Evolutionary conservation across 2,888 invertebrate genomes (phyloP).

Genomic region (Proisotoma minuta): DNA sequence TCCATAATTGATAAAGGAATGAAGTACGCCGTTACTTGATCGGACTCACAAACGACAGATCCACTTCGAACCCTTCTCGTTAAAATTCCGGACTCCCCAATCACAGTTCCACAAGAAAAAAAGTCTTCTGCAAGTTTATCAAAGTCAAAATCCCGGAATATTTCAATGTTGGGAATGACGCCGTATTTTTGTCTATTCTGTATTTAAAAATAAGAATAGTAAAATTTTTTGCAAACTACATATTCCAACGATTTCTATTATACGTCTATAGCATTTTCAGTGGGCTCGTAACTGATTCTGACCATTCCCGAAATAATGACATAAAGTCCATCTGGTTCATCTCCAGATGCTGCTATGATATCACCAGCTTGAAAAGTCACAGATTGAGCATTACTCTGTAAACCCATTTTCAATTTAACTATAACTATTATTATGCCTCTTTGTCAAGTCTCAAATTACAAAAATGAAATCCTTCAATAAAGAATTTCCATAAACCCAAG

Average conservation of each 20-base stretch:
- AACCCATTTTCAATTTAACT: neutral
- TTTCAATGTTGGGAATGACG: slow-evolving; percentile 57
- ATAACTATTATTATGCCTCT: neutral
- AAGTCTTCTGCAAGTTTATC: slow-evolving; percentile 56
- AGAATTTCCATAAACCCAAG: slow-evolving; percentile 34
- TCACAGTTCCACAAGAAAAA: slow-evolving; percentile 60
- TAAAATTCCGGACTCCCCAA: slow-evolving; percentile 60
- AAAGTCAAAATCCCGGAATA: slow-evolving; percentile 55
- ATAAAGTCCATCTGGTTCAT: slow-evolving; percentile 52
- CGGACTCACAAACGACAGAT: slow-evolving; percentile 58
- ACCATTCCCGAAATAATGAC: slow-evolving; percentile 53
- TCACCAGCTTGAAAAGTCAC: slow-evolving; percentile 50
- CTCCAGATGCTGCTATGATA: slow-evolving; percentile 49
- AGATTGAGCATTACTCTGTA: slow-evolving; percentile 48
- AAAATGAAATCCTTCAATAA: slow-evolving; percentile 36
- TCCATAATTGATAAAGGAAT: slow-evolving; percentile 45
- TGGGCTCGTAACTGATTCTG: slow-evolving; percentile 49
- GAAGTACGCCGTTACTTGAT: slow-evolving; percentile 54
- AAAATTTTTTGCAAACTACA: neutral
- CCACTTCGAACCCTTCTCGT: slow-evolving; percentile 58
- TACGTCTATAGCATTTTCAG: slow-evolving; percentile 50
- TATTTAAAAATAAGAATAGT: slow-evolving; percentile 30
- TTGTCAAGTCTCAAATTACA: slow-evolving; percentile 24
- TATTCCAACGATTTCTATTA: neutral
- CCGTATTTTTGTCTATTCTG: slow-evolving; percentile 54